phyloP scores from a whole-genome alignment of 2,113 vertebrate species.

The Dicerorhinus sumatrensis region DNA sequence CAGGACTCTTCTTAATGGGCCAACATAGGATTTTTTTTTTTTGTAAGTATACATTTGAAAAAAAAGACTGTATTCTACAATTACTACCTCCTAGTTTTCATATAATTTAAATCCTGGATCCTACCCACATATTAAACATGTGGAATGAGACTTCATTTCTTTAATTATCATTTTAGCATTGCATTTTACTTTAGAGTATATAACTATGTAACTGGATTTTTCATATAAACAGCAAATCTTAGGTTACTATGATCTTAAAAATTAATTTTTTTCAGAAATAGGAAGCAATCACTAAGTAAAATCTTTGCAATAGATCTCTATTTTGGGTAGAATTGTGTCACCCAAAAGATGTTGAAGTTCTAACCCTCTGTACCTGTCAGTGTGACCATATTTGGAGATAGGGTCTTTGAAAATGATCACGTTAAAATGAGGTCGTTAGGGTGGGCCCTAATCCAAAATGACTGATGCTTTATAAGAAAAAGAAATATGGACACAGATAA shows the following conservation, averaged over 20 bases:
- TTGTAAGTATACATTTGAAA: neutral
- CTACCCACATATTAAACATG: neutral
- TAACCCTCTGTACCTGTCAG: neutral
- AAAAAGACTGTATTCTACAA: neutral
- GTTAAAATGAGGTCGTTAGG: neutral
- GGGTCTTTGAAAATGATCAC: neutral
- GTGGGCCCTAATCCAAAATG: neutral
- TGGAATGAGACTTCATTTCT: neutral
- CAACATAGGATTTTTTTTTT: neutral
- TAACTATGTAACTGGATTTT: neutral
- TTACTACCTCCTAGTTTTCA: neutral
- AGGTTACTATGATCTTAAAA: neutral
- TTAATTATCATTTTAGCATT: neutral
- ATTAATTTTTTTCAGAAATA: neutral
- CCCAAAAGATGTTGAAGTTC: neutral
- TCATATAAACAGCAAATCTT: neutral
- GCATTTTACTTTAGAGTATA: neutral
- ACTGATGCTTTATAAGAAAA: neutral
- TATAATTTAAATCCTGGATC: neutral
- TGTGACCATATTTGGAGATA: neutral
- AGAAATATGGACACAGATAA: neutral
- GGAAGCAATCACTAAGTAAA: neutral
- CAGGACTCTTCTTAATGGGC: neutral
- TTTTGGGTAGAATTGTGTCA: neutral
- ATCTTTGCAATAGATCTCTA: neutral